These are phyloP conservation scores for Triplophysa yarkandensis DNA, from an alignment of 2,797 vertebrate genomes.

Conservation along the genomic window DNA sequence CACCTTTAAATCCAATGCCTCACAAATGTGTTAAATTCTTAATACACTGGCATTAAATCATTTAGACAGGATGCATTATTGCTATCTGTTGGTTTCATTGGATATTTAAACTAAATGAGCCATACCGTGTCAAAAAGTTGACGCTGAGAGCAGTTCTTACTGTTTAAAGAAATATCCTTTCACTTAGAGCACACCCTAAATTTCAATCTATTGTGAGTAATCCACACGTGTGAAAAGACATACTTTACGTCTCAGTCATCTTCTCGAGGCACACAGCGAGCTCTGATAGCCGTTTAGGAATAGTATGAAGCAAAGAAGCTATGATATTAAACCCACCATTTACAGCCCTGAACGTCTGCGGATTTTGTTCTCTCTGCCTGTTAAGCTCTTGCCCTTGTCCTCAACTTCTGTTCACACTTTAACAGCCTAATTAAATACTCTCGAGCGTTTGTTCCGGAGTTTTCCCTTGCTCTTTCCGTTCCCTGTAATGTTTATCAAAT, in stretches of 20 bases:
- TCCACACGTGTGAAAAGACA: conserved; percentile 64
- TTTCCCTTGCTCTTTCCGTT: conserved; percentile 52
- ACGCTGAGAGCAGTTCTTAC: conserved; percentile 14
- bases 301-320: conserved; percentile 22
- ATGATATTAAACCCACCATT: conserved; percentile 35
- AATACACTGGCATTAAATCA: background rate
- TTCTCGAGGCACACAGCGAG: conserved; percentile 56
- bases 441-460: conserved; percentile 32
- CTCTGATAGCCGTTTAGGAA: conserved; percentile 24
- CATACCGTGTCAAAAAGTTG: conserved; percentile 29
- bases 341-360: conserved; percentile 19
- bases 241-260: conserved; percentile 63
- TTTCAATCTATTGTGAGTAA: conserved; percentile 59
- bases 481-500: background rate
- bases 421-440: conserved; percentile 49
- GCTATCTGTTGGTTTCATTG: conserved; percentile 40
- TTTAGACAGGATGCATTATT: background rate
- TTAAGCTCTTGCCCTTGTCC: conserved; percentile 25
- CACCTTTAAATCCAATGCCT: background rate
- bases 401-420: conserved; percentile 43
- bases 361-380: conserved; percentile 18
- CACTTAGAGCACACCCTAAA: conserved; percentile 47
- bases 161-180: conserved; percentile 45
- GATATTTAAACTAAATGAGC: conserved; percentile 49
- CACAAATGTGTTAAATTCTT: conserved; percentile 4